Conservation (phyloP, 2,888 invertebrate species). For the Aquatica leii region DNA sequence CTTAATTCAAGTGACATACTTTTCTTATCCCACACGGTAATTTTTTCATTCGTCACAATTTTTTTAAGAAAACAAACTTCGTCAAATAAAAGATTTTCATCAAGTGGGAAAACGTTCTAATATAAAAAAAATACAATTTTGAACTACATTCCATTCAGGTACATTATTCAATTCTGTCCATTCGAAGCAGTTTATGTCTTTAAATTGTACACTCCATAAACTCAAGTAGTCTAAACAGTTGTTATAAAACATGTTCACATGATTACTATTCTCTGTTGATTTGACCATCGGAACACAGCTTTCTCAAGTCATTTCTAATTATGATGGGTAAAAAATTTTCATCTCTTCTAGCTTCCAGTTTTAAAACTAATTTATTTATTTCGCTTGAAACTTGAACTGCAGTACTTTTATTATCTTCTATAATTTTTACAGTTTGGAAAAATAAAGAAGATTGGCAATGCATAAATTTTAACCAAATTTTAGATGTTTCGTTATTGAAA, state of each 20-base stretch:
- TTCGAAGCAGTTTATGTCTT: background rate
- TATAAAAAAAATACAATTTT: too few relatives aligned
- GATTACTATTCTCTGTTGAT: background rate
- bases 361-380: background rate
- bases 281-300: background rate
- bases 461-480: constrained; percentile 36
- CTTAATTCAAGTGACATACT: background rate
- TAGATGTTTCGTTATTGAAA: constrained; percentile 29
- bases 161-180: constrained; percentile 16
- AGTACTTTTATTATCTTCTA: background rate
- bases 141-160: too few relatives aligned
- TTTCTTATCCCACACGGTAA: too few relatives aligned
- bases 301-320: background rate
- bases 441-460: constrained; percentile 36
- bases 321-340: constrained; percentile 1
- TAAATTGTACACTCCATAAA: background rate
- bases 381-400: background rate
- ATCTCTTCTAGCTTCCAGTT: background rate
- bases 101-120: too few relatives aligned
- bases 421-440: background rate
- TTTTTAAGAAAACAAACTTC: too few relatives aligned
- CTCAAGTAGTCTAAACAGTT: background rate
- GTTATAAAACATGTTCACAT: background rate
- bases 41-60: too few relatives aligned
- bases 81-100: too few relatives aligned